Base-by-base conservation (phyloP, 2,797 vertebrate genomes). In the Alfaro cultratus region DNA sequence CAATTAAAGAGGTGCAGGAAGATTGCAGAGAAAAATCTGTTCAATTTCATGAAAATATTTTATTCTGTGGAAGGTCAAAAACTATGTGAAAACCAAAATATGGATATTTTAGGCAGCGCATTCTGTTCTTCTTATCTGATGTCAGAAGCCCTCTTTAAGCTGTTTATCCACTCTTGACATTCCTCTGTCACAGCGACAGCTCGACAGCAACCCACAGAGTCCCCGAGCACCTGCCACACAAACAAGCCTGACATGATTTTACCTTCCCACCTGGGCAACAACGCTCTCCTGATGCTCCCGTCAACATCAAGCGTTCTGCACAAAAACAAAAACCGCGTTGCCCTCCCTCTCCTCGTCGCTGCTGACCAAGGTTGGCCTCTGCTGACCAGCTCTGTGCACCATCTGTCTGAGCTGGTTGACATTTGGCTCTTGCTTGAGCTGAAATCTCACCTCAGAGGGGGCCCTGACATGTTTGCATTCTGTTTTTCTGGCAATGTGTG, bases 391-490 rank as follows among this genome's bases (percentile, higher is more conserved):
- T 87, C 91, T 87, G 93, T 88, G 86, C 89, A 88, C 94, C 95
- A 95, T 95, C 94, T 95, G 95, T 90, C 93, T 91, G 87, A 85
- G 89, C 88, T 92, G 87, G 87, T 85, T 92, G 94, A 95, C 93
- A 92, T 94, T 95, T 92, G 86, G 92, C 91, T 89, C 74, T 0
- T 3, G 87, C 90, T 91, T 88, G 84, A 77, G 29, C 78, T 85
- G 85, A 82, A 86, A 85, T 87, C 85, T 91, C 86, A 81, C 87
- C 84, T 89, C 87, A 79, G 81, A 81, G 77, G 87, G 77, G 55
- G 72, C 31, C 8, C 36, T 55, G 5, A 53, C 80, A 39, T 80
- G 86, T 92, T 86, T 85, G 77, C 76, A 79, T 91, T 90, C 79
- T 83, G 77, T 80, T 23, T 51, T 51, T 51, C 23, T 53, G 51